A percentile compares a stretch with the other conserved stretches of the same genome.
Evolutionary conservation across 2,113 vertebrate genomes (phyloP).

Genomic region (Sisor rabdophorus): DNA sequence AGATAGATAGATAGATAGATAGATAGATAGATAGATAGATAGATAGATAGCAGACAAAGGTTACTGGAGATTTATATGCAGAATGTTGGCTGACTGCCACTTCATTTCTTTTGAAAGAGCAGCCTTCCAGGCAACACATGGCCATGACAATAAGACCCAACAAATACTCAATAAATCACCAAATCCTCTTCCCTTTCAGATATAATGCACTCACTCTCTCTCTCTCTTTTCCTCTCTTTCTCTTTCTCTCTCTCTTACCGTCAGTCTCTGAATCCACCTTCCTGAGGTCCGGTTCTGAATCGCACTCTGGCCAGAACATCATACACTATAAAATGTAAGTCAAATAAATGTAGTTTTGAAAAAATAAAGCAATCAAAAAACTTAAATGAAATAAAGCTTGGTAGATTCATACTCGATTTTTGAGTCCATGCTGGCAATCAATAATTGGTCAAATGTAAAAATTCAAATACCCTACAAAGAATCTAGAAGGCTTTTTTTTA

Average conservation of each 20-base stretch:
- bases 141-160: constrained; percentile 58
- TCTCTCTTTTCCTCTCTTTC: background rate
- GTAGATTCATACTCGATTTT: constrained; percentile 24
- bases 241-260: background rate
- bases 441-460: background rate
- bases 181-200: constrained; percentile 57
- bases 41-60: constrained; percentile 33
- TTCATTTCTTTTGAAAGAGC: constrained; percentile 59
- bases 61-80: constrained; percentile 28
- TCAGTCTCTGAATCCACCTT: background rate
- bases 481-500: no score
- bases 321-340: background rate
- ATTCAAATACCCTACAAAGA: background rate
- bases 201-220: constrained; percentile 9
- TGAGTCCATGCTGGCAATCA: background rate
- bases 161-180: constrained; percentile 59
- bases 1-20: constrained; percentile 7
- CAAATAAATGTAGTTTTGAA: constrained; percentile 18
- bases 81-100: constrained; percentile 42
- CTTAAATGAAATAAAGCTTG: constrained; percentile 53
- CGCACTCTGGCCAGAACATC: constrained; percentile 34
- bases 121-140: constrained; percentile 59
- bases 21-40: background rate
- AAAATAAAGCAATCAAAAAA: constrained; percentile 49
- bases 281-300: constrained; percentile 54